A percentile compares a stretch with the other conserved stretches of the same genome.
These are phyloP conservation scores for Rhincodon typus DNA, from an alignment of 2,797 vertebrate genomes.

Conservation along the genomic window DNA sequence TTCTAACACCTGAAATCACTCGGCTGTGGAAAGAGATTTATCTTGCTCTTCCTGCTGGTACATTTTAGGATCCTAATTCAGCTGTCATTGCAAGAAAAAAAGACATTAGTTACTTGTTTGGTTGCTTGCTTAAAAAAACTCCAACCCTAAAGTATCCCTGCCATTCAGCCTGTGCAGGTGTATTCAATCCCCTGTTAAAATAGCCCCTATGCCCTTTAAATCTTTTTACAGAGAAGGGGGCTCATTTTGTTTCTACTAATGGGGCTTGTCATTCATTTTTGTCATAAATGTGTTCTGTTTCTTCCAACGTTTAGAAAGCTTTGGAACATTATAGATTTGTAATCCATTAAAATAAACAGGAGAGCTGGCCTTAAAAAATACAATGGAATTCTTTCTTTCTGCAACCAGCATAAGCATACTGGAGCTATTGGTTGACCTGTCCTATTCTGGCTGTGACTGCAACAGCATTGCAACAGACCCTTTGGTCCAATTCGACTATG, in stretches of 20 bases:
- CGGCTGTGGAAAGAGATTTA: slow-evolving; percentile 31
- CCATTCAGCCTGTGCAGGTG: neutral
- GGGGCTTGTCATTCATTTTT: neutral
- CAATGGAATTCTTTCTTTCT: neutral
- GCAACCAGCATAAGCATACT: neutral
- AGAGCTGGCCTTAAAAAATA: neutral
- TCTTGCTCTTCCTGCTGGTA: slow-evolving; percentile 33
- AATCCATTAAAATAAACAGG: neutral
- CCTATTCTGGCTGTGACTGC: neutral
- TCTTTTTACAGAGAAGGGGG: neutral
- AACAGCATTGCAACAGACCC: neutral
- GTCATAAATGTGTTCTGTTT: neutral
- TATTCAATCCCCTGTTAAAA: slow-evolving; percentile 11
- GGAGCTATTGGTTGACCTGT: too few relatives aligned
- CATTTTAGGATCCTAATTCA: slow-evolving; percentile 34
- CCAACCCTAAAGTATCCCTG: slow-evolving; percentile 27
- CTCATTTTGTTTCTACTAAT: slow-evolving; percentile 2
- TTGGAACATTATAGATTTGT: neutral
- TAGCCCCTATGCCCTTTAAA: neutral
- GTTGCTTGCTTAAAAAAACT: slow-evolving; percentile 26
- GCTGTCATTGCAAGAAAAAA: slow-evolving; percentile 11
- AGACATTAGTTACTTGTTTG: slow-evolving; percentile 33
- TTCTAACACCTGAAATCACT: slow-evolving; percentile 33
- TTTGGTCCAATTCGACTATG: too few relatives aligned
- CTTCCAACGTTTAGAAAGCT: neutral